These are phyloP conservation scores for Gymnodraco acuticeps DNA, from an alignment of 2,797 vertebrate species.

Conservation along the genomic window DNA sequence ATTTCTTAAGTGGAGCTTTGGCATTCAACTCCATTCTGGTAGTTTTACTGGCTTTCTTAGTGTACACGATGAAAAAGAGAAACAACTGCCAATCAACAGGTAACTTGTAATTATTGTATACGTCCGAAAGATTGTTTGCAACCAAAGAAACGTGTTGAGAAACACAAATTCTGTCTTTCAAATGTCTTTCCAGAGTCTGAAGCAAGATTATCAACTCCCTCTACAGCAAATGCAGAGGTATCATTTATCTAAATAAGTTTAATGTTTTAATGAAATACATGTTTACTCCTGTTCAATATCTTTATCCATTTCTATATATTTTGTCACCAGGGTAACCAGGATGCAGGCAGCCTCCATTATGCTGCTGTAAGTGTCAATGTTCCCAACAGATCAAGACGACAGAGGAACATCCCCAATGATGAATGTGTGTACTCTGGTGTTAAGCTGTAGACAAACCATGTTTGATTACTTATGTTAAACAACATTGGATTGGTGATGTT, in stretches of 20 bases:
- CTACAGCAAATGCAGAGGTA: conserved; percentile 18
- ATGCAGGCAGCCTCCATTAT: conserved; percentile 15
- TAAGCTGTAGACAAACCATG: conserved; percentile 28
- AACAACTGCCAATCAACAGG: not conserved
- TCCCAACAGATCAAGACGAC: not conserved
- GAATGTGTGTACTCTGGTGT: conserved; percentile 25
- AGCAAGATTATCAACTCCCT: not conserved
- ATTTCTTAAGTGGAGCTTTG: no score
- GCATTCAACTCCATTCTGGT: no score
- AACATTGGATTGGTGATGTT: not conserved
- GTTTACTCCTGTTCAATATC: accelerated
- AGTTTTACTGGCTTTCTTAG: no score
- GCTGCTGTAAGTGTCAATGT: conserved; percentile 17
- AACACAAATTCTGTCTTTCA: not conserved
- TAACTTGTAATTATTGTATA: not conserved
- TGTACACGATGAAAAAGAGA: not conserved
- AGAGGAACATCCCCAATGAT: not conserved
- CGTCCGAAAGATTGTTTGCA: not conserved
- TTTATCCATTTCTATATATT: not conserved
- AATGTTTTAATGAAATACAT: no score
- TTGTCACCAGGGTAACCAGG: conserved; percentile 2
- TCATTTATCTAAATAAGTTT: not conserved
- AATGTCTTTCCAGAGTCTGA: not conserved
- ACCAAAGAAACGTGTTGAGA: not conserved
- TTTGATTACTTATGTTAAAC: not conserved